Evolutionary conservation across 2,888 invertebrate genomes (phyloP).

Genomic region (Molanna angustata): DNA sequence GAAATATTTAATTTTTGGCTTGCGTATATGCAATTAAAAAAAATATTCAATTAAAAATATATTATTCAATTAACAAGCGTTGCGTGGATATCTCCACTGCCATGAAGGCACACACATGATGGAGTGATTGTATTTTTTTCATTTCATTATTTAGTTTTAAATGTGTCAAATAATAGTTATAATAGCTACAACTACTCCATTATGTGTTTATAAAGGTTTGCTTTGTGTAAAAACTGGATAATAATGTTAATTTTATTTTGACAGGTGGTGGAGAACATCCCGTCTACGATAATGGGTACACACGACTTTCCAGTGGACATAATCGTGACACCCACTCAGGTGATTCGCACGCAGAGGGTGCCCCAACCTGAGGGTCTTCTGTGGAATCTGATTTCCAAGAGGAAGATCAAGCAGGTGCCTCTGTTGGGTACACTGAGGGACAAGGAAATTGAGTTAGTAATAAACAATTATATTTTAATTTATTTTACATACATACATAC

Average conservation of each 20-base stretch:
- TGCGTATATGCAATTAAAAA: too few relatives aligned
- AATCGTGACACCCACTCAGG: constrained; percentile 81
- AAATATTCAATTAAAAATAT: too few relatives aligned
- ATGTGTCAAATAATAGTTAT: too few relatives aligned
- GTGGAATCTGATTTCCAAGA: constrained; percentile 74
- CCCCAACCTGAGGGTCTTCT: constrained; percentile 65
- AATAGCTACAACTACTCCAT: too few relatives aligned
- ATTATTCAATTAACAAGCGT: too few relatives aligned
- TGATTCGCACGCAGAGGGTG: constrained; percentile 37
- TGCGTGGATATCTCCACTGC: too few relatives aligned
- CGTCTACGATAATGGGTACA: constrained; percentile 69
- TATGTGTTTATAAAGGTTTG: too few relatives aligned
- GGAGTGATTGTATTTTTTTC: background rate
- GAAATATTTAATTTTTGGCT: too few relatives aligned
- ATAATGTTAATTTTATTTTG: too few relatives aligned
- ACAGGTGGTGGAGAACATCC: constrained; percentile 44
- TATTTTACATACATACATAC: too few relatives aligned
- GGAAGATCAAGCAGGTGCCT: constrained; percentile 70
- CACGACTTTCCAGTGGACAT: constrained; percentile 84
- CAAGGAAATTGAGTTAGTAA: constrained; percentile 62
- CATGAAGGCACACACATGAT: too few relatives aligned
- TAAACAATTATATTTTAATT: background rate
- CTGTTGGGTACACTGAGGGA: constrained; percentile 68
- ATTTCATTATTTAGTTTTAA: background rate
- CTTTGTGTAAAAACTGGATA: too few relatives aligned